Percentiles rank a stretch among this genome's conserved stretches.
phyloP scores from a whole-genome alignment of 2,797 vertebrate genomes.

The Orientallactaga sibirica region DNA sequence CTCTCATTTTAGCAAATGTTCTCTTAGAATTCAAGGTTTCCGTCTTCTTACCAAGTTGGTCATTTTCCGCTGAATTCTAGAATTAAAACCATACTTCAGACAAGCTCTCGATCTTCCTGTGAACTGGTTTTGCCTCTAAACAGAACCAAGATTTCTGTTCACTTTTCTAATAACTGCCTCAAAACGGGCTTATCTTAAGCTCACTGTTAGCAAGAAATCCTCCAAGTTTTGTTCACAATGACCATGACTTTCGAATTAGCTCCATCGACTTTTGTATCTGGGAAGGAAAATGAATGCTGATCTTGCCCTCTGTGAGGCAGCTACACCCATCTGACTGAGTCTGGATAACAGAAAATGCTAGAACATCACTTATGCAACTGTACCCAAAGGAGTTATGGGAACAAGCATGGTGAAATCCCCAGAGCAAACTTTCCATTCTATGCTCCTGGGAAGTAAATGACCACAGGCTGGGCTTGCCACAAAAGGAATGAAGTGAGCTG shows the following conservation, averaged over 20 bases:
- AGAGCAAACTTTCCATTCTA: conserved; percentile 45
- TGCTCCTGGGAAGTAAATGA: background rate
- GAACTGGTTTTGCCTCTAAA: background rate
- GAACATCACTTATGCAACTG: conserved; percentile 43
- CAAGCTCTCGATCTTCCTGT: background rate
- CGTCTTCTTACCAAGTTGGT: conserved; percentile 17
- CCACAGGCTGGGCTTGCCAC: background rate
- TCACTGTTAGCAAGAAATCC: background rate
- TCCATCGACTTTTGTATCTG: conserved; percentile 7
- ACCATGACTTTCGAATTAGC: background rate
- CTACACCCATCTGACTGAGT: background rate
- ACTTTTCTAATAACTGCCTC: background rate
- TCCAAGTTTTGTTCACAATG: background rate
- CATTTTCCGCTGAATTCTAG: conserved; percentile 38
- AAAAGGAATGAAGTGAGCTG: background rate
- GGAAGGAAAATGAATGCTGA: conserved; percentile 46
- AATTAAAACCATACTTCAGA: background rate
- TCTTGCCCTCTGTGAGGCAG: background rate
- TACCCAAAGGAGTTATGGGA: conserved; percentile 32
- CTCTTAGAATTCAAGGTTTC: conserved; percentile 16
- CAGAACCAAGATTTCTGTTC: background rate
- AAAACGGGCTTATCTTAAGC: background rate
- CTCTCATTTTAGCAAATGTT: background rate
- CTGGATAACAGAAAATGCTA: background rate
- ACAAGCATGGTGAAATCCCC: background rate